A percentile compares a stretch with the other conserved stretches of the same genome.
Evolutionary conservation across 1,140 invertebrate genomes (phyloP).

Genomic region (Zaprionus lachaisei): DNA sequence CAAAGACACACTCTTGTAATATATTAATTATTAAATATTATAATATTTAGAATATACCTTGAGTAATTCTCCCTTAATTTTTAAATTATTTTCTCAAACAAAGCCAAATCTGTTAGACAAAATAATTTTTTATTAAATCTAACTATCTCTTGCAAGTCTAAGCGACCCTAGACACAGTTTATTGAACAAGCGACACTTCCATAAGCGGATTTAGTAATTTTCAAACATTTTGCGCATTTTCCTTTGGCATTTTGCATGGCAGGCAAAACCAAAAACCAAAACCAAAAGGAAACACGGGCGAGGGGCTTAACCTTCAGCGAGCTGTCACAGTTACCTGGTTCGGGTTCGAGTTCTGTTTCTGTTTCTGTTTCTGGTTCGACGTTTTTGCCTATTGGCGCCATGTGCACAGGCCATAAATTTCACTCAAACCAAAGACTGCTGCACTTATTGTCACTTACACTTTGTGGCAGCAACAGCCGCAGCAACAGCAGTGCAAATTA

Average conservation of each 20-base stretch:
- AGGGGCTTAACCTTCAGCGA: slow-evolving; percentile 64
- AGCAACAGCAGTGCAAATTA: background rate
- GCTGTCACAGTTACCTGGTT: slow-evolving; percentile 73
- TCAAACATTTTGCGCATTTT: slow-evolving; percentile 49
- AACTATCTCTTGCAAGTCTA: background rate
- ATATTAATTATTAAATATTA: too few relatives aligned
- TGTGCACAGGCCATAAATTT: slow-evolving; percentile 70
- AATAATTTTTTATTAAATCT: background rate
- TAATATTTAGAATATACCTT: too few relatives aligned
- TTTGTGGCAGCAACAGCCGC: slow-evolving; percentile 16
- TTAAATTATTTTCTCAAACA: too few relatives aligned
- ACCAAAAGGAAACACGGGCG: slow-evolving; percentile 3
- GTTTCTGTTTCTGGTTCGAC: slow-evolving; percentile 22
- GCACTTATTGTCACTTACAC: slow-evolving; percentile 52
- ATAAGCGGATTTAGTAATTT: slow-evolving; percentile 81
- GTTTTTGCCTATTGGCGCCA: slow-evolving; percentile 64
- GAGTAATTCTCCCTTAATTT: accelerated
- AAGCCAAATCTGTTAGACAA: too few relatives aligned
- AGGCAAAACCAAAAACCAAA: slow-evolving; percentile 18
- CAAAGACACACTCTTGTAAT: background rate
- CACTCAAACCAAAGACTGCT: slow-evolving; percentile 49
- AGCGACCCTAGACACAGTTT: background rate
- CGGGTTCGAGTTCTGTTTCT: background rate
- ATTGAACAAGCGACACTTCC: slow-evolving; percentile 10
- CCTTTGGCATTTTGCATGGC: slow-evolving; percentile 22